These are phyloP conservation scores for Cavia aperea DNA, from an alignment of 2,113 vertebrate genomes.

Conservation along the genomic window DNA sequence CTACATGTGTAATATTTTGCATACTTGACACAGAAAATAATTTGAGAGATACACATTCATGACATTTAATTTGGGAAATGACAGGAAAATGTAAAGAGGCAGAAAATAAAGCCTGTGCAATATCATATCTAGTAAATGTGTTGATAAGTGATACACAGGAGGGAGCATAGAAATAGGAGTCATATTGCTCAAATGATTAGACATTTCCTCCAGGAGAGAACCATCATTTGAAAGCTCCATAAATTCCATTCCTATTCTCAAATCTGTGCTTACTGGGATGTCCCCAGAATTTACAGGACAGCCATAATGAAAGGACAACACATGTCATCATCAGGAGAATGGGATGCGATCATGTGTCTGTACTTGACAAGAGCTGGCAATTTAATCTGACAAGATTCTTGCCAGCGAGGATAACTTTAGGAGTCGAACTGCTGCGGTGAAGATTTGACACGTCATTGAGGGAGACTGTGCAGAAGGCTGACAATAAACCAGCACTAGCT, in stretches of 20 bases:
- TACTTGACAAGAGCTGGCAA: conserved; percentile 75
- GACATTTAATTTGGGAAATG: conserved; percentile 31
- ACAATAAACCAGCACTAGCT: conserved; percentile 76
- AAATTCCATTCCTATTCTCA: conserved; percentile 22
- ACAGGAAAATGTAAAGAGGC: neutral
- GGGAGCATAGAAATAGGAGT: neutral
- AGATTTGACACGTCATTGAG: conserved; percentile 73
- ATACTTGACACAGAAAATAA: conserved; percentile 27
- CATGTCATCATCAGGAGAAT: conserved; percentile 61
- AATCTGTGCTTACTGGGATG: conserved; percentile 37
- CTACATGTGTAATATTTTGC: neutral
- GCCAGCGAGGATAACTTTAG: conserved; percentile 73
- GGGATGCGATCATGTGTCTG: conserved; percentile 68
- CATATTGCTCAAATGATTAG: conserved; percentile 28
- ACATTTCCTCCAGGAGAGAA: conserved; percentile 18
- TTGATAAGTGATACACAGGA: conserved; percentile 20
- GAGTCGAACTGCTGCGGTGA: conserved; percentile 66
- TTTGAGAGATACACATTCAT: neutral
- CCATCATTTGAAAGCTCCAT: conserved; percentile 32
- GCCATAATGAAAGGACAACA: conserved; percentile 55
- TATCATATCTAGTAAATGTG: neutral
- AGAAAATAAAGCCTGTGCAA: neutral
- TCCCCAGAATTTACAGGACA: conserved; percentile 48
- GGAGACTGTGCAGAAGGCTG: conserved; percentile 68
- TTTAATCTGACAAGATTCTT: conserved; percentile 77